Evolutionary conservation across 2,888 invertebrate genomes (phyloP).

Genomic region (Pelosia muscerda): DNA sequence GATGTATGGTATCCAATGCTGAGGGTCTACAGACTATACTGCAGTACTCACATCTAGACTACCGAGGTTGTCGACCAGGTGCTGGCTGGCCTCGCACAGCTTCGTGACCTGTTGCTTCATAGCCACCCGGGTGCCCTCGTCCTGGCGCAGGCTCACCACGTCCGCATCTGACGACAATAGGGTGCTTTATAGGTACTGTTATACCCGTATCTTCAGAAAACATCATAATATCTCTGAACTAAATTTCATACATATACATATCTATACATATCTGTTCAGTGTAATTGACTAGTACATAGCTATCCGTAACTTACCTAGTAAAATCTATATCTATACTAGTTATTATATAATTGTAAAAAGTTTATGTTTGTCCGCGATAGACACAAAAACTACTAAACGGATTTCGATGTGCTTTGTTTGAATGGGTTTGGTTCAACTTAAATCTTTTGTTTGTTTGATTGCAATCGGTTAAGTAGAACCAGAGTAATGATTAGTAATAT

Average conservation of each 20-base stretch:
- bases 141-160: slow-evolving; percentile 26
- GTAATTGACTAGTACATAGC: no score
- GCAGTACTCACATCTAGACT: slow-evolving; percentile 17
- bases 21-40: not conserved
- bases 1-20: not conserved
- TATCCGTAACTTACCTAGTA: no score
- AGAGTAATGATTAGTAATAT: no score
- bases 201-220: not conserved
- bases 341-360: no score
- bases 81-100: slow-evolving; percentile 32
- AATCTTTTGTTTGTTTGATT: no score
- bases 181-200: not conserved
- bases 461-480: no score
- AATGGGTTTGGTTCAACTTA: no score
- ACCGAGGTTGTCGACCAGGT: slow-evolving; percentile 17
- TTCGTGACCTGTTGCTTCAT: slow-evolving; percentile 24
- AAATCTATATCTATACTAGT: no score
- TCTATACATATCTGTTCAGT: no score
- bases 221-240: not conserved
- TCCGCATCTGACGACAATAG: slow-evolving; percentile 57
- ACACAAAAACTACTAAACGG: no score
- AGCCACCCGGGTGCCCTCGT: slow-evolving; percentile 11
- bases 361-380: no score
- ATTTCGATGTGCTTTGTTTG: no score
- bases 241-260: not conserved